Evolutionary conservation across 2,888 invertebrate genomes (phyloP), one percentile per base, ranked within the genome.

Genomic region (Spisula subtruncata): DNA sequence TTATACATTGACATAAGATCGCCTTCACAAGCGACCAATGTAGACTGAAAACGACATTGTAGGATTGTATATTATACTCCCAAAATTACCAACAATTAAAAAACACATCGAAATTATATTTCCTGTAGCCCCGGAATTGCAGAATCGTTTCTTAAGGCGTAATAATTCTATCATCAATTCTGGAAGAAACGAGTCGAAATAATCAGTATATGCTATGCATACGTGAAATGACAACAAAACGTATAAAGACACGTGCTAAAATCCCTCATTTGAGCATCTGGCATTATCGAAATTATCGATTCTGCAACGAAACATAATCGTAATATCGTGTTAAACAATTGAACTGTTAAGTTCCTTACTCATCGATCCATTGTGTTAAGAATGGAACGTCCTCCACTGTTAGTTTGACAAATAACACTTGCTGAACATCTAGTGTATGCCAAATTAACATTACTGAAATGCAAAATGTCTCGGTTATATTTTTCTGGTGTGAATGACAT

Each of bases 301-400:
- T 41, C 12, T 32, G 18, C 71, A 32, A 8, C 32, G 71, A 46
- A 46, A n/a, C 48, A 46, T 48, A 41, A 80, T 48, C 48, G 46
- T 80, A 46, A 46, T 20, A 32, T 80, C 80, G 41, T 80, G 80
- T 80, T 80, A 80, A 80, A 80, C 71, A 80, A 80, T 8, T 32
- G 12, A 18, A 18, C n/a, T 41, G 32, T 46, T 2, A 25, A n/a
- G n/a, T 80, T 46, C 12, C 46, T 35, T 80, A n/a, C 0, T 48
- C 48, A 32, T 4, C n/a, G 16, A 18, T 80, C 80, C 20, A 18
- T n/a, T 16, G 20, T 41, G 48, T n/a, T n/a, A n/a, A n/a, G n/a
- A n/a, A n/a, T n/a, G n/a, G n/a, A n/a, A n/a, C n/a, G n/a, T n/a
- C n/a, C n/a, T n/a, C n/a, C n/a, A n/a, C n/a, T n/a, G n/a, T n/a